phyloP scores from a whole-genome alignment of 2,888 invertebrate species.

The Oscheius sp. region DNA sequence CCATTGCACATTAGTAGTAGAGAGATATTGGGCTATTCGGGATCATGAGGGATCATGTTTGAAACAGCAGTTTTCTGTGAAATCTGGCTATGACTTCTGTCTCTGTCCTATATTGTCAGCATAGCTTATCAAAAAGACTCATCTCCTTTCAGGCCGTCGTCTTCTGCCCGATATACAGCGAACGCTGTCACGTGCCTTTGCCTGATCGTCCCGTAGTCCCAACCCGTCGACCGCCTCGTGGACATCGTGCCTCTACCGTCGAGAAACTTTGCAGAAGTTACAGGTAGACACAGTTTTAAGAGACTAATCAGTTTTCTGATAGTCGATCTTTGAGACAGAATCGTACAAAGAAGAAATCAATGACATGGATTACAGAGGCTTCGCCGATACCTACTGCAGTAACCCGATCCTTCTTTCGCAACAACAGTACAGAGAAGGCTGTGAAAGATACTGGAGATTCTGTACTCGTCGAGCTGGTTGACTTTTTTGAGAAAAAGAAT shows the following conservation, averaged over 20 bases:
- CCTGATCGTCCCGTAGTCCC: conserved; percentile 69
- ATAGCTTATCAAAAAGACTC: background rate
- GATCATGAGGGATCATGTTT: no score
- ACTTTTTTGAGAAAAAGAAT: background rate
- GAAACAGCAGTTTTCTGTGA: no score
- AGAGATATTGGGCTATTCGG: no score
- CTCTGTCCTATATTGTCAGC: no score
- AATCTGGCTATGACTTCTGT: no score
- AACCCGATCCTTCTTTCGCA: conserved; percentile 64
- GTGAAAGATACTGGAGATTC: conserved; percentile 67
- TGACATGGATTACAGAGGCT: conserved; percentile 44
- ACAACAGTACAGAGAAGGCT: conserved; percentile 62
- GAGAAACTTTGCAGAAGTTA: conserved; percentile 55
- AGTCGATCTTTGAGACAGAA: no score
- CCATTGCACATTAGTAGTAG: no score
- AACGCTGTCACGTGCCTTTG: conserved; percentile 64
- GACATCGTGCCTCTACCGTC: conserved; percentile 41
- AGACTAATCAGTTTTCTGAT: no score
- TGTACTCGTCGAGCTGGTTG: conserved; percentile 48
- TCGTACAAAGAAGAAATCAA: background rate
- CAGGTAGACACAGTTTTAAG: conserved; percentile 22
- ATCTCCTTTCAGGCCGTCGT: conserved; percentile 63
- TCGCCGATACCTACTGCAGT: conserved; percentile 65
- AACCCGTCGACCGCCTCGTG: conserved; percentile 42
- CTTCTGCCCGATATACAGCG: conserved; percentile 71